These are phyloP conservation scores for Caenorhabditis sp. DNA, from an alignment of 2,888 invertebrate genomes.

Conservation along the genomic window DNA sequence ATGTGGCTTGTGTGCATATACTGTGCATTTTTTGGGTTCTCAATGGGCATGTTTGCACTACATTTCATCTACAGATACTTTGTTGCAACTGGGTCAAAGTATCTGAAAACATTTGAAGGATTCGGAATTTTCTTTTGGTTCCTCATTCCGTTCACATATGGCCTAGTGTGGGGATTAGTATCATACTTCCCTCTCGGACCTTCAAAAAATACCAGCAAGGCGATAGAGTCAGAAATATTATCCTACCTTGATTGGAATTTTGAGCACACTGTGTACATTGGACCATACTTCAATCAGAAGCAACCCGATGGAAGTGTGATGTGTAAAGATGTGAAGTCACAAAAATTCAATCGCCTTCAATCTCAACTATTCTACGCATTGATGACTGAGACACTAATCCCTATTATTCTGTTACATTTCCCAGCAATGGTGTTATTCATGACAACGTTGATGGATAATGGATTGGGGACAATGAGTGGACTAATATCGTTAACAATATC, in stretches of 20 bases:
- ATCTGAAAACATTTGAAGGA: not conserved
- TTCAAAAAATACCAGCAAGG: no score
- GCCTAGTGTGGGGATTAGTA: no score
- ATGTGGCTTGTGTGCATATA: not conserved
- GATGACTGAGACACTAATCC: constrained; percentile 24
- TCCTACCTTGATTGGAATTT: no score
- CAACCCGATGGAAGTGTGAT: no score
- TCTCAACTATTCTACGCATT: constrained; percentile 24
- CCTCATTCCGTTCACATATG: not conserved
- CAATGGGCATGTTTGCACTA: not conserved
- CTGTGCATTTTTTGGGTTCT: not conserved
- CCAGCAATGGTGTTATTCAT: constrained; percentile 13
- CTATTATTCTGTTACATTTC: constrained; percentile 20
- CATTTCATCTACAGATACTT: no score
- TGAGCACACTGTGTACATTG: no score
- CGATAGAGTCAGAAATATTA: no score
- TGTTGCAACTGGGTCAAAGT: not conserved
- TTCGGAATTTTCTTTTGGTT: not conserved
- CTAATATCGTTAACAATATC: constrained; percentile 21
- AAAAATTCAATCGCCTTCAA: constrained; percentile 5
- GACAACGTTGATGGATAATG: constrained; percentile 12
- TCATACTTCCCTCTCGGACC: no score
- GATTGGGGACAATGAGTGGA: constrained; percentile 20
- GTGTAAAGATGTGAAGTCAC: not conserved
- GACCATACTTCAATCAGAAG: no score